A percentile compares a stretch with the other conserved stretches of the same genome.
Evolutionary conservation across 2,797 vertebrate genomes (phyloP).

Genomic region (Eulemur rubriventer): DNA sequence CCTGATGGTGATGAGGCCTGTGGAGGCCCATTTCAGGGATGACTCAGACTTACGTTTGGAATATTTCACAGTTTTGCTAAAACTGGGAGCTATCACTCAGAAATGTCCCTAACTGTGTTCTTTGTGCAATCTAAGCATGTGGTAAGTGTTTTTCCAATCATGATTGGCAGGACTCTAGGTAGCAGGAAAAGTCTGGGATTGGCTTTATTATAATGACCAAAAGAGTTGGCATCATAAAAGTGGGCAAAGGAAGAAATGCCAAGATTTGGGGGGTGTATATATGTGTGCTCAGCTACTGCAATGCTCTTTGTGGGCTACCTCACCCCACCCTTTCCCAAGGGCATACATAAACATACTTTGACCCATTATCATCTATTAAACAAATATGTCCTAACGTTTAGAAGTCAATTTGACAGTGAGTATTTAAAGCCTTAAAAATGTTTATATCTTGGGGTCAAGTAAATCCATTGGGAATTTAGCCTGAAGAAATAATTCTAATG

Average conservation of each 20-base stretch:
- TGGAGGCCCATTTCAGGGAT: neutral
- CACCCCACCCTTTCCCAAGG: neutral
- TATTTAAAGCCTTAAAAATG: constrained; percentile 58
- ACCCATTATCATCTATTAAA: neutral
- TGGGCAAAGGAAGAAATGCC: neutral
- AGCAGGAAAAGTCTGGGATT: neutral
- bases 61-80: neutral
- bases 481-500: constrained; percentile 50
- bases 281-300: neutral
- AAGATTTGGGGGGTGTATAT: neutral
- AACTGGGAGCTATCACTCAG: neutral
- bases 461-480: constrained; percentile 55
- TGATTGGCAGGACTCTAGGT: neutral
- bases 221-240: neutral
- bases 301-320: neutral
- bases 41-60: neutral
- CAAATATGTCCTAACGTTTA: constrained; percentile 44
- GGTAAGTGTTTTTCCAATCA: neutral
- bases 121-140: neutral
- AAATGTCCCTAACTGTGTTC: neutral
- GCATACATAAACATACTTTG: neutral
- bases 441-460: constrained; percentile 50
- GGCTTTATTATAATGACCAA: neutral
- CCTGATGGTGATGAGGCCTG: neutral
- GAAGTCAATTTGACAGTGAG: constrained; percentile 53